phyloP scores from a whole-genome alignment of 2,113 vertebrate species.

The Grammomys dolichurus region DNA sequence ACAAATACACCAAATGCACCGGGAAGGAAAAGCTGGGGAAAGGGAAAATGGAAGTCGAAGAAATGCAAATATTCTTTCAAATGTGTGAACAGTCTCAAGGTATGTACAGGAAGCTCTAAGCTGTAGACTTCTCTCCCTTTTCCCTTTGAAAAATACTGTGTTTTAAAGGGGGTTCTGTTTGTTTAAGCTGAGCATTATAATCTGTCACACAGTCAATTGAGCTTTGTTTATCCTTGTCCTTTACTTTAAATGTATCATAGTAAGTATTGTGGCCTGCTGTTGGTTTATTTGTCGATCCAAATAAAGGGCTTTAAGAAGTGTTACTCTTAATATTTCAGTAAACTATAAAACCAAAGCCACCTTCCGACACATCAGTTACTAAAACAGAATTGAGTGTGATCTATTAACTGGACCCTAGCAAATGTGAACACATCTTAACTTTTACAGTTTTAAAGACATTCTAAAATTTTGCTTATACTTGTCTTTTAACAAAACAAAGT shows the following conservation, averaged over 20 bases:
- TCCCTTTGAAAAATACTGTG: slow-evolving; percentile 24
- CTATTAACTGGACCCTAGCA: slow-evolving; percentile 42
- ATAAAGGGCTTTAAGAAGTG: slow-evolving; percentile 19
- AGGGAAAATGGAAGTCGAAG: slow-evolving; percentile 99
- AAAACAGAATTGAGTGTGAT: slow-evolving; percentile 47
- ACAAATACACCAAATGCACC: slow-evolving; percentile 98
- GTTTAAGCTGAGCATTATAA: neutral
- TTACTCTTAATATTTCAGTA: slow-evolving; percentile 40
- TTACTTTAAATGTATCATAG: slow-evolving; percentile 29
- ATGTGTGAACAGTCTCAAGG: slow-evolving; percentile 98
- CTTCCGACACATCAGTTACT: slow-evolving; percentile 51
- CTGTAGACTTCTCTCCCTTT: slow-evolving; percentile 2
- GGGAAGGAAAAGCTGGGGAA: slow-evolving; percentile 98
- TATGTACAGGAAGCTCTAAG: slow-evolving; percentile 80
- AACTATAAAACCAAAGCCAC: slow-evolving; percentile 45
- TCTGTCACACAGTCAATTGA: neutral
- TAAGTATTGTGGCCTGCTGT: neutral
- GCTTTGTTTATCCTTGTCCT: slow-evolving; percentile 35
- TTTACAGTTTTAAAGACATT: slow-evolving; percentile 8
- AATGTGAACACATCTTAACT: slow-evolving; percentile 44
- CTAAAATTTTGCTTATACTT: slow-evolving; percentile 2
- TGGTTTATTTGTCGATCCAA: slow-evolving; percentile 24
- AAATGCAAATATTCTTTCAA: slow-evolving; percentile 99
- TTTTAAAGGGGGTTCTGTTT: neutral
- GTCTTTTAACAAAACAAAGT: slow-evolving; percentile 31